A percentile compares a stretch with the other conserved stretches of the same genome.
Conservation (phyloP, 2,113 vertebrate species). For the Panthera tigris region DNA sequence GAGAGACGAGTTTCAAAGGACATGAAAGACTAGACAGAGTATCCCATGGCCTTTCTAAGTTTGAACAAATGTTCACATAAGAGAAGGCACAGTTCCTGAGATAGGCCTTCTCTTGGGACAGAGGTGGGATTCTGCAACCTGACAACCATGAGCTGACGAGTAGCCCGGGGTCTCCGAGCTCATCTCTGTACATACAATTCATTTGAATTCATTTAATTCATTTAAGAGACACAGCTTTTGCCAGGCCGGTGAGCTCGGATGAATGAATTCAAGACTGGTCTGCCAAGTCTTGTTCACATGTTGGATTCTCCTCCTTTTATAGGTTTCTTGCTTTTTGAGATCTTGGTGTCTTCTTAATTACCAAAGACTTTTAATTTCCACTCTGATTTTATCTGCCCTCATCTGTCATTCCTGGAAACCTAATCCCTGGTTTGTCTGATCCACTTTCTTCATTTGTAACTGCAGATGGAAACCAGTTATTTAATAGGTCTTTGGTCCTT, state of each 20-base stretch:
- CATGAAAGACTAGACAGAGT: neutral
- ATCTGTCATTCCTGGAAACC: constrained; percentile 56
- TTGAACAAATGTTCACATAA: neutral
- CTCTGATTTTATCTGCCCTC: constrained; percentile 59
- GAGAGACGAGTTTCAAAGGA: neutral
- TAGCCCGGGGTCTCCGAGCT: neutral
- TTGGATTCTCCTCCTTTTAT: neutral
- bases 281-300: neutral
- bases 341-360: constrained; percentile 57
- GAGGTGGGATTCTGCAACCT: neutral
- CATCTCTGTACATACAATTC: neutral
- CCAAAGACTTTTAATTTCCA: constrained; percentile 57
- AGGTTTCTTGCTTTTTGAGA: constrained; percentile 15
- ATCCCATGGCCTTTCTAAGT: neutral
- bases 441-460: constrained; percentile 56
- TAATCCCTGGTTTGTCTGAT: constrained; percentile 47
- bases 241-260: neutral
- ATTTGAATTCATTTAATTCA: neutral
- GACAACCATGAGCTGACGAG: neutral
- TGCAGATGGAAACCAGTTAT: constrained; percentile 61
- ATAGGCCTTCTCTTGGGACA: neutral
- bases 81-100: constrained; percentile 37
- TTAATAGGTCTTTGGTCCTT: constrained; percentile 63
- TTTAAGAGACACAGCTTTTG: neutral
- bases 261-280: neutral